phyloP scores from a whole-genome alignment of 2,888 invertebrate genomes.

The Oscheius sp. region DNA sequence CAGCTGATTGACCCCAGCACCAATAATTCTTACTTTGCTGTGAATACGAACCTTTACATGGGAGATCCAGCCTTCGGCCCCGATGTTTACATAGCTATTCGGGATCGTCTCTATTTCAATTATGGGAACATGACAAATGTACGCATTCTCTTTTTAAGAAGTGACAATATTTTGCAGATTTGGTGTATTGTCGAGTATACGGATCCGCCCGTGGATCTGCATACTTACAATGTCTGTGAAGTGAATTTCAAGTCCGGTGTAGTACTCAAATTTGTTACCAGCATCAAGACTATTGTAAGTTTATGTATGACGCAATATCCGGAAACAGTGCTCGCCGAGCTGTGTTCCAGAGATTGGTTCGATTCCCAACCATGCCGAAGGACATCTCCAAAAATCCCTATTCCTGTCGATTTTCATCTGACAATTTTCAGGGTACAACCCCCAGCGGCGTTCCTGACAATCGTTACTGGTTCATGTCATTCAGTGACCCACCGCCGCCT shows the following conservation, averaged over 20 bases:
- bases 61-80: neutral
- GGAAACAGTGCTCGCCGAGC: too few species aligned
- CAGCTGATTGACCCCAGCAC: neutral
- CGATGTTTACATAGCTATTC: neutral
- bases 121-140: neutral
- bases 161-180: neutral
- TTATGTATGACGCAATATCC: too few species aligned
- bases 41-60: neutral
- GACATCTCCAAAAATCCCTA: too few species aligned
- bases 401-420: too few species aligned
- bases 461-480: neutral
- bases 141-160: neutral
- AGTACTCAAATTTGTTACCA: neutral
- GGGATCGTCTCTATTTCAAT: neutral
- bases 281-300: neutral
- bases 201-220: neutral
- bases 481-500: neutral
- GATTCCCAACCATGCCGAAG: too few species aligned
- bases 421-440: too few species aligned
- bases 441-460: neutral
- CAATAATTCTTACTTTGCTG: neutral
- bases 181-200: neutral
- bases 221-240: neutral
- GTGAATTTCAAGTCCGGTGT: neutral
- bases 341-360: too few species aligned